Conservation (phyloP, 1,140 invertebrate genomes). For the Aphelenchoides fujianensis region DNA sequence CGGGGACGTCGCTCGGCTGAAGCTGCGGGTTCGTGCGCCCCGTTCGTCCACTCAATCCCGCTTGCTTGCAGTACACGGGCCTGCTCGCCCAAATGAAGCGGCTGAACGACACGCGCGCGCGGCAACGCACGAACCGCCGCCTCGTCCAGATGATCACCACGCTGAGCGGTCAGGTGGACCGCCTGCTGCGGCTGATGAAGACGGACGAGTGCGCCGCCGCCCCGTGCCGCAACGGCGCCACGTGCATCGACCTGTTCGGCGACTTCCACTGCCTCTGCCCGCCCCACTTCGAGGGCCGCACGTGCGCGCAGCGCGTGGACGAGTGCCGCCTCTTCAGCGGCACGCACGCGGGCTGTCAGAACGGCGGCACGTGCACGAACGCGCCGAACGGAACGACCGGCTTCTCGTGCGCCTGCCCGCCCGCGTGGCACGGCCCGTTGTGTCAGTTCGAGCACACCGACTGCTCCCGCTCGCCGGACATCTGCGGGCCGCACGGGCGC, state of each 20-base stretch:
- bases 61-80: not conserved
- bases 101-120: slow-evolving; percentile 23
- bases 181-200: slow-evolving; percentile 39
- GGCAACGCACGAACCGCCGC: slow-evolving; percentile 29
- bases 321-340: slow-evolving; percentile 61
- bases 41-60: not conserved
- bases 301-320: slow-evolving; percentile 52
- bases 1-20: not conserved
- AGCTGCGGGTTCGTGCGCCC: not conserved
- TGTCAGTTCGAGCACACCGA: slow-evolving; percentile 42
- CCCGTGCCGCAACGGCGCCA: slow-evolving; percentile 69
- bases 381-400: slow-evolving; percentile 35
- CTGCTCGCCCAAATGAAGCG: slow-evolving; percentile 9
- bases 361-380: slow-evolving; percentile 64
- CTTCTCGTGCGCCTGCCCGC: slow-evolving; percentile 48
- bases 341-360: slow-evolving; percentile 63
- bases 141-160: slow-evolving; percentile 35
- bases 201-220: slow-evolving; percentile 65
- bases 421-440: slow-evolving; percentile 52
- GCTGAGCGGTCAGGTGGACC: slow-evolving; percentile 40
- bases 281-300: slow-evolving; percentile 72
- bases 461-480: slow-evolving; percentile 38
- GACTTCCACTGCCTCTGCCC: slow-evolving; percentile 72
- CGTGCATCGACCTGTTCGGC: slow-evolving; percentile 65
- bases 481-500: slow-evolving; percentile 59